Base-by-base conservation (phyloP, 2,113 vertebrate genomes). In the Vicugna pacos region DNA sequence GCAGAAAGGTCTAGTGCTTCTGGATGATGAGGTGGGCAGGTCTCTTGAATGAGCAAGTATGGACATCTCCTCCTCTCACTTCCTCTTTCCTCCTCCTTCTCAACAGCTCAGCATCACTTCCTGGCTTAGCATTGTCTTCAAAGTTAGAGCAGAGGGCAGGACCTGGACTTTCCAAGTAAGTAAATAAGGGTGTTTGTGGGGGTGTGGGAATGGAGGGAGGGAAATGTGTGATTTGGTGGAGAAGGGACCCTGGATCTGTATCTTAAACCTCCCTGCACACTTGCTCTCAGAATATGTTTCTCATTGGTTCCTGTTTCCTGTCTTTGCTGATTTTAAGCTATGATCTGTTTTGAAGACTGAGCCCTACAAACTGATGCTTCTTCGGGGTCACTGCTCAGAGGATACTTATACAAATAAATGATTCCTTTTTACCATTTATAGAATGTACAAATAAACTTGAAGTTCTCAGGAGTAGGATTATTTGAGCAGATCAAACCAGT, bases 141-240 rank as follows among this genome's bases (percentile, higher is more conserved):
- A 73, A 92, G 35, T 35, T 30, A 80, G 64, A 89, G 64, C 64
- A 56, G 8, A 5, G 30, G 48, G 46, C 75, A 69, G 35, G 35
- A 64, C 26, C 8, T 65, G 70, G 65, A 42, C 19, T 69, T 82
- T 93, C 11, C 67, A 97, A 85, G 96, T 97, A 94, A 93, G 93
- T 14, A 52, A 54, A 32, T 7, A 22, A 9, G 24, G 2, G 7
- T 35, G 5, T 38, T 24, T 58, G 28, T 26, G 8, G 26, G 35
- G 7, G 12, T 35, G 38, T 15, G 15, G 6, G 12, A 24, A n/a
- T 10, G 7, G 32, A n/a, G 52, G 35, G 11, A 22, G 15, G 17
- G 32, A 28, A 46, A 11, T 17, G 16, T 79, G 5, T 22, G 42
- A 42, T 52, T 65, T 56, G 16, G 17, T 60, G 14, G 35, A n/a